Evolutionary conservation across 1,140 invertebrate species (phyloP).

Genomic region (Diuraphis noxia): DNA sequence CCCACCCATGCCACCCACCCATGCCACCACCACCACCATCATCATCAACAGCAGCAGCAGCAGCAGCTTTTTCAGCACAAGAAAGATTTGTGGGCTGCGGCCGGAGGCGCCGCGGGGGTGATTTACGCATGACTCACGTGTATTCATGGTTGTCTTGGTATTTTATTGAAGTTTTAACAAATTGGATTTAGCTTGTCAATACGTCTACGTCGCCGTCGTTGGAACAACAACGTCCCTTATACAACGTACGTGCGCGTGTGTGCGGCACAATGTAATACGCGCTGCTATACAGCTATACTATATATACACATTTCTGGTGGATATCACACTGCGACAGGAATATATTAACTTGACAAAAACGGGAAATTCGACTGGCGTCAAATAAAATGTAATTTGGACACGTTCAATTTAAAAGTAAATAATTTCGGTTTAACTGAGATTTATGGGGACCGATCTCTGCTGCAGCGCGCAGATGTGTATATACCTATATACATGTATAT

Average conservation of each 20-base stretch:
- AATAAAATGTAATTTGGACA: conserved; percentile 53
- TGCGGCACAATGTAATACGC: not conserved
- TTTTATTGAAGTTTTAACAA: conserved; percentile 52
- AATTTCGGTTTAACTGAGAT: conserved; percentile 54
- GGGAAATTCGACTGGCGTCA: conserved; percentile 52
- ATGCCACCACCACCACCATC: no score
- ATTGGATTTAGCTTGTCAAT: conserved; percentile 52
- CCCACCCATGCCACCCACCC: no score
- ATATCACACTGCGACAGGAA: conserved; percentile 15
- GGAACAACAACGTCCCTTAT: conserved; percentile 31
- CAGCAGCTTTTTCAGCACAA: not conserved
- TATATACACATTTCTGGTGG: not conserved
- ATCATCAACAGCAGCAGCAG: no score
- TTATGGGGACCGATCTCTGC: conserved; percentile 24
- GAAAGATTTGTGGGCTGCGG: not conserved
- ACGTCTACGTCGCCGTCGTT: conserved; percentile 42
- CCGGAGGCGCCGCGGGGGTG: not conserved
- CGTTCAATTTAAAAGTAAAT: conserved; percentile 53
- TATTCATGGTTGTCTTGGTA: conserved; percentile 44
- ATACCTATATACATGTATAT: not conserved
- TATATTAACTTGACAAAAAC: conserved; percentile 52
- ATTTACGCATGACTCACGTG: conserved; percentile 48
- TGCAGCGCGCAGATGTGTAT: not conserved
- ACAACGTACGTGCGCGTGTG: not conserved
- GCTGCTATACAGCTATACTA: not conserved